Evolutionary conservation across 2,113 vertebrate genomes (phyloP).

Genomic region (Eudyptes chrysolophus): DNA sequence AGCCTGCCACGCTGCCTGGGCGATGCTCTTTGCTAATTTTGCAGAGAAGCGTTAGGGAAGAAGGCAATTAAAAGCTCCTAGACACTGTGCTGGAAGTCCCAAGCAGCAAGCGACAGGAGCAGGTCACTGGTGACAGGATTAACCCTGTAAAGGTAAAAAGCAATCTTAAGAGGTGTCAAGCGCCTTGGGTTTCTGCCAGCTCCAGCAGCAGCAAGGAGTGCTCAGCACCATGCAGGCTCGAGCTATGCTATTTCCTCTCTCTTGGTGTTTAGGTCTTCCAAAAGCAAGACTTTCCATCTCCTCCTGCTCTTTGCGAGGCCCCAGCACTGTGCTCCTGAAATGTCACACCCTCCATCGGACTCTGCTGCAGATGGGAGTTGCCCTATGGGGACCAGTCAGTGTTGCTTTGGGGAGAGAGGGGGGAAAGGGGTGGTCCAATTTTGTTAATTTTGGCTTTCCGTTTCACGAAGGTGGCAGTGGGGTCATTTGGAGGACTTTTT

Average conservation of each 20-base stretch:
- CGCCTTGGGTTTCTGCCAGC: not conserved
- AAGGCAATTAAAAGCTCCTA: not conserved
- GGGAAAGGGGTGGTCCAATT: not conserved
- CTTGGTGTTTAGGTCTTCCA: not conserved
- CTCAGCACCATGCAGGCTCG: not conserved
- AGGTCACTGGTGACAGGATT: not conserved
- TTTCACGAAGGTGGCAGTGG: not conserved
- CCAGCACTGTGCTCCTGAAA: not conserved
- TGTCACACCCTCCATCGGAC: not conserved
- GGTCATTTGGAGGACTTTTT: not conserved
- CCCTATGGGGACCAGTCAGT: not conserved
- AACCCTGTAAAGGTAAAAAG: not conserved
- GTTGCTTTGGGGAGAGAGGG: not conserved
- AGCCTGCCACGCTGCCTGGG: not conserved
- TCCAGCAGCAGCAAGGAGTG: not conserved
- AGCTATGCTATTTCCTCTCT: not conserved
- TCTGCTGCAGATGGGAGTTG: constrained; percentile 20
- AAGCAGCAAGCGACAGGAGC: not conserved
- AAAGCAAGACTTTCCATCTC: not conserved
- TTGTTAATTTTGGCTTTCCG: not conserved
- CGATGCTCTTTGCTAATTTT: not conserved
- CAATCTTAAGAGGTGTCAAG: not conserved
- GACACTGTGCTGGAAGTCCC: constrained; percentile 24
- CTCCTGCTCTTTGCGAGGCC: not conserved
- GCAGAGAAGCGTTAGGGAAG: not conserved